These are phyloP conservation scores for Hirtodrosophila cameraria DNA, from an alignment of 2,888 invertebrate genomes.

Conservation along the genomic window DNA sequence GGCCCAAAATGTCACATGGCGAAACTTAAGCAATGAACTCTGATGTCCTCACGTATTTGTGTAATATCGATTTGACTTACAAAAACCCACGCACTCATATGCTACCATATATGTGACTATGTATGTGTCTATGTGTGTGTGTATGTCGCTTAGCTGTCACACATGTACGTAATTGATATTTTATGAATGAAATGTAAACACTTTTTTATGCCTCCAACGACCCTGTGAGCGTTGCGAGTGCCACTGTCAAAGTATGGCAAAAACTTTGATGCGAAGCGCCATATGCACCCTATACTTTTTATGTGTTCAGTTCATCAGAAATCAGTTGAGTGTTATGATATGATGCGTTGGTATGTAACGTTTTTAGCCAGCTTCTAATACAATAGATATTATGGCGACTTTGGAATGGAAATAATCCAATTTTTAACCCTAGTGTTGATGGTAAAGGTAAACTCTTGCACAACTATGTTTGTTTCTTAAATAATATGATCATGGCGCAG, in stretches of 20 bases:
- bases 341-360: not conserved
- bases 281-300: slow-evolving; percentile 35
- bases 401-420: too few relatives aligned
- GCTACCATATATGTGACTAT: not conserved
- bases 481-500: too few relatives aligned
- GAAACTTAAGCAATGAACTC: slow-evolving; percentile 72
- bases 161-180: slow-evolving; percentile 79
- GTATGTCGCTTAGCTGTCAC: slow-evolving; percentile 60
- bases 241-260: slow-evolving; percentile 1
- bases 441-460: too few relatives aligned
- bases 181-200: slow-evolving; percentile 80
- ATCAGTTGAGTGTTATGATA: not conserved
- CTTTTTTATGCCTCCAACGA: slow-evolving; percentile 64
- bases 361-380: not conserved
- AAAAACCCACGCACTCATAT: slow-evolving; percentile 50
- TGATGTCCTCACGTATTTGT: slow-evolving; percentile 78
- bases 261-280: slow-evolving; percentile 45
- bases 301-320: slow-evolving; percentile 10
- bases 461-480: too few relatives aligned
- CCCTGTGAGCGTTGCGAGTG: slow-evolving; percentile 13
- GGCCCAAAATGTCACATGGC: slow-evolving; percentile 64
- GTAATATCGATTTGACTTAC: slow-evolving; percentile 76
- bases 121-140: not conserved
- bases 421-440: too few relatives aligned
- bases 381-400: too few relatives aligned